Base-by-base conservation (phyloP, 2,888 invertebrate genomes). In the Lacanobia oleracea region DNA sequence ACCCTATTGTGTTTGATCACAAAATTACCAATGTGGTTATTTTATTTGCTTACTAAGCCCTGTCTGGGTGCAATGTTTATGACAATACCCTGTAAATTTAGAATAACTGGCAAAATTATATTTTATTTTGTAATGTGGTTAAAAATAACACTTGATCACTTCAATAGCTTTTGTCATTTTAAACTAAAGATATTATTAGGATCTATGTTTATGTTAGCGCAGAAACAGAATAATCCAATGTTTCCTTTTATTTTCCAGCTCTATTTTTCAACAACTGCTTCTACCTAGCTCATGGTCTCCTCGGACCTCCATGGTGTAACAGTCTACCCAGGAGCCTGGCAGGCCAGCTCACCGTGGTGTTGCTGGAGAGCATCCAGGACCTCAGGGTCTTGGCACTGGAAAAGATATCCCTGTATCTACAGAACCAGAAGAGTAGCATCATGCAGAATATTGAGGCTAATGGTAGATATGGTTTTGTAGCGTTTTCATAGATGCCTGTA, bases 191-290 rank as follows among this genome's bases (percentile, higher is more conserved):
- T 33, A 33, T 33, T 2, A 33, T 3, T 33, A 5, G 33, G 33
- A 3, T 5, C 5, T 33, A 33, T 5, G 2, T 33, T 33, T 33
- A 33, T 33, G 5, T 45, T 45, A 9, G 9, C 1, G 16, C 45
- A 45, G 45, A 16, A 10, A 0, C 43, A 12, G 2, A 43, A 43
- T 12, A 43, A 43, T 33, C 33, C 33, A 33, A 33, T 33, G 4
- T 33, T 5, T 12, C 0, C 2, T 43, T 54, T 27, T 50, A 18
- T 48, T 63, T 79, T 93, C 88, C 91, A 96, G 96, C 95, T 27
- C 79, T 96, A 69, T 96, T 95, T 88, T 96, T 96, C 93, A 96
- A 96, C 88, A 96, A 96, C 87, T 96, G 96, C 83, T 95, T 94
- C 89, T 96, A 96, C 87, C 81, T 96, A 56, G 94, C 96, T 0